Evolutionary conservation across 2,797 vertebrate species (phyloP).

Genomic region (Rallus crepitans): DNA sequence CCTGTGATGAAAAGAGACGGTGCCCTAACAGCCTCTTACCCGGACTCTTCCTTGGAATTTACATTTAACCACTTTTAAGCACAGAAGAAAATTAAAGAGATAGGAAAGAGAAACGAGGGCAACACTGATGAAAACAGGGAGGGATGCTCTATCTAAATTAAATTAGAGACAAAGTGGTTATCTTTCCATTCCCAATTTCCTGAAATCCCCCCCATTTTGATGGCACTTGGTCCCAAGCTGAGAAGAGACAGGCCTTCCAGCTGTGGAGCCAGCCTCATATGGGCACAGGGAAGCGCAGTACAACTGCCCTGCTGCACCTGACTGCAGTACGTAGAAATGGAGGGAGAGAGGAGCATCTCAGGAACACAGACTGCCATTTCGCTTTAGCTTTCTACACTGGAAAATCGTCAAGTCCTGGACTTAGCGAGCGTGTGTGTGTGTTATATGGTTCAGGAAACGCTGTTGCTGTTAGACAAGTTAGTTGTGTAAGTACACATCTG

Average conservation of each 20-base stretch:
- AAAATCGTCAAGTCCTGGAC: background rate
- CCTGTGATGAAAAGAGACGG: background rate
- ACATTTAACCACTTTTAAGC: background rate
- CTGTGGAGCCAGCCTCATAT: background rate
- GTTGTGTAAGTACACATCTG: background rate
- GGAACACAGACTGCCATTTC: background rate
- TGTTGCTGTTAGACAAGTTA: background rate
- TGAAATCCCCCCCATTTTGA: background rate
- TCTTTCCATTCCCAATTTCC: background rate
- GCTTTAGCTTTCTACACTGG: background rate
- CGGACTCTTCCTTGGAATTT: background rate
- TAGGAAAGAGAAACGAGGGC: background rate
- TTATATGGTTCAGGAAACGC: background rate
- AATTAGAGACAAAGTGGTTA: background rate
- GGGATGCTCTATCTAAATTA: background rate
- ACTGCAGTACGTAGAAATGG: background rate
- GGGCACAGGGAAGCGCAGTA: background rate
- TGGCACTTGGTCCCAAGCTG: background rate
- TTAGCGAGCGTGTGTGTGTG: background rate
- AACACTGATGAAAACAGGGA: background rate
- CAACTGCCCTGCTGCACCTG: background rate
- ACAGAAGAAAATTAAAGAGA: background rate
- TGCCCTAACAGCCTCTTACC: background rate
- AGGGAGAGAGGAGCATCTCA: background rate
- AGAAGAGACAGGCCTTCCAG: constrained; percentile 19